phyloP scores from a whole-genome alignment of 2,113 vertebrate species.

The Meles meles region DNA sequence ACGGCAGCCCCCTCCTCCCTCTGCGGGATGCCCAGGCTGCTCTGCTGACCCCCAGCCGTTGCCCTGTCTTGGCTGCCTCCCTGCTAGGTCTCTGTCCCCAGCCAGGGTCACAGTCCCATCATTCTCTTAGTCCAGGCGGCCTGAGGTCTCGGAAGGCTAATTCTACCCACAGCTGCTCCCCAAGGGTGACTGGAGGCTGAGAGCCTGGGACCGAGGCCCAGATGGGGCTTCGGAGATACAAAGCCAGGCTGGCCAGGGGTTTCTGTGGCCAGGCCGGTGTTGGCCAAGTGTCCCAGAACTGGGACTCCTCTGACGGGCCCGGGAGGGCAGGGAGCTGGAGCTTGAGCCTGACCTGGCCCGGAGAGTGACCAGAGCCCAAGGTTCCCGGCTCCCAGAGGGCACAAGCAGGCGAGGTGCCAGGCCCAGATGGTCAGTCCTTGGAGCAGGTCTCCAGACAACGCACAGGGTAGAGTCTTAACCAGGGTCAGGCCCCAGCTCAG shows the following conservation, averaged over 20 bases:
- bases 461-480: background rate
- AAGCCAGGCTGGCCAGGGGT: background rate
- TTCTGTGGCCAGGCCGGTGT: background rate
- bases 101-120: background rate
- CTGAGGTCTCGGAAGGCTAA: background rate
- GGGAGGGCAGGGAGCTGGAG: background rate
- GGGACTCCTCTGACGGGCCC: background rate
- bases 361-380: background rate
- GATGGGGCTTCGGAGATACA: background rate
- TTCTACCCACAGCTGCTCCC: background rate
- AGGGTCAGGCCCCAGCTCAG: background rate
- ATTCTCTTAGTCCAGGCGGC: background rate
- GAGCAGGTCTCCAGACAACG: background rate
- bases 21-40: background rate
- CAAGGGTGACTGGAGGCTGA: background rate
- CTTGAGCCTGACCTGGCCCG: background rate
- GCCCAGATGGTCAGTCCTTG: background rate
- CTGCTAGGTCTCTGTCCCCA: background rate
- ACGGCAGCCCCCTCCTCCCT: background rate
- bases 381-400: background rate
- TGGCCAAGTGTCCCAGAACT: background rate
- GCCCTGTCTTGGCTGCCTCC: background rate
- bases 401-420: background rate
- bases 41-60: background rate
- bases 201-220: fast-evolving